Evolutionary conservation across 2,888 invertebrate species (phyloP), one percentile per base, ranked within the genome.

Genomic region (Stenotaenia linearis): DNA sequence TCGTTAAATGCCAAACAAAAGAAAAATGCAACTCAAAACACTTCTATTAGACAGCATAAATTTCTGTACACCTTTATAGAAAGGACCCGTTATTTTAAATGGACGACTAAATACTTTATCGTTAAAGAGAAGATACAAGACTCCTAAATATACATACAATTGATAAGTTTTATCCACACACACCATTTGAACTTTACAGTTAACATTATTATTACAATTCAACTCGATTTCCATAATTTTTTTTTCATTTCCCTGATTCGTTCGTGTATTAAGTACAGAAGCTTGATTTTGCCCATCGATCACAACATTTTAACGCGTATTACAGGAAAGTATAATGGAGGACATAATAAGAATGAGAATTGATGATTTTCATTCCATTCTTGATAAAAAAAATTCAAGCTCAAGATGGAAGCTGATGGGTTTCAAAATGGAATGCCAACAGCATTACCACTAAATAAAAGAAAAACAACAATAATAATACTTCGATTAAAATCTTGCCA

Each of bases 51-150:
- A 25, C 69, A 69, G 69, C 69, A 40, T 77, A 50, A 77, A 77
- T 37, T 77, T 77, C 77, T 77, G 23, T 40, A 77, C 77, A 77
- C 23, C 40, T 77, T 77, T 45, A 23, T 45, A 77, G 37, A 32
- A 75, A 75, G 32, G 37, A 37, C 75, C 75, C 77, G 28, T 77
- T 40, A 37, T 77, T 77, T 40, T 40, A 77, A 21, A 45, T 40
- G 28, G n/a, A 77, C 37, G 23, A 40, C 35, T 40, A 50, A n/a
- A 18, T 50, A 18, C 18, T 21, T 50, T 18, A 7, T 50, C 18
- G n/a, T 50, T 45, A 40, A 56, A 18, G 61, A 25, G 10, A 45
- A 5, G 69, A 69, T 69, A 69, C 69, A 69, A 28, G 69, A 69
- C 6, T 69, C n/a, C 69, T 69, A 69, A 69, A 69, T 69, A 69